Percentiles rank a stretch among this genome's conserved stretches.
Conservation (phyloP, 2,797 vertebrate genomes). For the Melanotaenia parkinsoni region DNA sequence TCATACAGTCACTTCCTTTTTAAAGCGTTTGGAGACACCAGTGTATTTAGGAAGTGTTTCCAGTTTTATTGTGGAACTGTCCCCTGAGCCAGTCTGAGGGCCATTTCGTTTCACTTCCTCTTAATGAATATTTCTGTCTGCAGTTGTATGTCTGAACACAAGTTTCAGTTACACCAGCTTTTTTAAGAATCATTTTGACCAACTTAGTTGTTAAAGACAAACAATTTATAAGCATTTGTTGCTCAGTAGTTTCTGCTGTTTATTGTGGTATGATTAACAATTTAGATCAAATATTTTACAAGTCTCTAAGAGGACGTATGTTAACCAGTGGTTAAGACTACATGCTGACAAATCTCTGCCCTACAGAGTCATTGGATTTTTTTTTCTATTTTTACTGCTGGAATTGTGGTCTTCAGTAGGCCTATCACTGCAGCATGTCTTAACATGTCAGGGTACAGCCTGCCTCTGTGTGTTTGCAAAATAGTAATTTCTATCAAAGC, state of each 20-base stretch:
- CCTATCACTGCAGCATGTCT: slow-evolving; percentile 42
- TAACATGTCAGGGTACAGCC: slow-evolving; percentile 56
- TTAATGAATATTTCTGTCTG: not conserved
- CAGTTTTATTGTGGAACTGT: slow-evolving; percentile 31
- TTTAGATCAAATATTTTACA: not conserved
- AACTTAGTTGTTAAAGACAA: not conserved
- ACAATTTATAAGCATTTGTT: not conserved
- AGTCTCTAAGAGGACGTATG: not conserved
- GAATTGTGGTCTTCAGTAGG: slow-evolving; percentile 8
- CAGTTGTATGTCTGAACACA: slow-evolving; percentile 7
- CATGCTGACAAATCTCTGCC: not conserved
- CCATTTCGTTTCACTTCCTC: slow-evolving; percentile 60
- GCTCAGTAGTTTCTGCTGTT: not conserved
- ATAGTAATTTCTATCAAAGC: slow-evolving; percentile 19
- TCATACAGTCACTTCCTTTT: slow-evolving; percentile 45
- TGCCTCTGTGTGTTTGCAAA: slow-evolving; percentile 26
- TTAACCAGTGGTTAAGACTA: not conserved
- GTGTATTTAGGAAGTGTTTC: slow-evolving; percentile 52
- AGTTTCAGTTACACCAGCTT: not conserved
- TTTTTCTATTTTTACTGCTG: slow-evolving; percentile 46
- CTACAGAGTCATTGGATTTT: slow-evolving; percentile 20
- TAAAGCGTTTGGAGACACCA: slow-evolving; percentile 7
- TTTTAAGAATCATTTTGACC: not conserved
- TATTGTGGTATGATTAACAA: not conserved
- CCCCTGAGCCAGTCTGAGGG: not conserved